A percentile compares a stretch with the other conserved stretches of the same genome.
Conservation (phyloP, 2,113 vertebrate species). For the Piaya cayana region DNA sequence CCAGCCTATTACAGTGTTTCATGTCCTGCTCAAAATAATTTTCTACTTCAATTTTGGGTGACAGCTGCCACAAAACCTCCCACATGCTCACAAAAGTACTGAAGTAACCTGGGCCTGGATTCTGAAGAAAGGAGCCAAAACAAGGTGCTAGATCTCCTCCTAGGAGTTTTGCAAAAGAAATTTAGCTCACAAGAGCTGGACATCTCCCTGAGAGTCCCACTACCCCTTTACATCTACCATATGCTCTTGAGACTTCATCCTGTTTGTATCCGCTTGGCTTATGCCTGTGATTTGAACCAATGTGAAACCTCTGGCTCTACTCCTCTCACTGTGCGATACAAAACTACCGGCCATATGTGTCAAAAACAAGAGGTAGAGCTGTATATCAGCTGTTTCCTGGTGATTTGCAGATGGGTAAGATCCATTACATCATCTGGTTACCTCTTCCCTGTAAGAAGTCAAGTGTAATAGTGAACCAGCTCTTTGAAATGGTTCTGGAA, state of each 20-base stretch:
- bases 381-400: not conserved
- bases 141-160: not conserved
- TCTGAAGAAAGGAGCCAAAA: not conserved
- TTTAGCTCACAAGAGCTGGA: not conserved
- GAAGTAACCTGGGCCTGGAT: not conserved
- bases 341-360: not conserved
- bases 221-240: not conserved
- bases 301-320: not conserved
- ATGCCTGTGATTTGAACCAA: not conserved
- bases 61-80: not conserved
- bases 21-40: not conserved
- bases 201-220: not conserved
- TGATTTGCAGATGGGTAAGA: not conserved
- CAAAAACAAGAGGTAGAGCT: not conserved
- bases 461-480: not conserved
- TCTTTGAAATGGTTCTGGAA: not conserved
- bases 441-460: not conserved
- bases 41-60: not conserved
- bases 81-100: not conserved
- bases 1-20: not conserved
- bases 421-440: not conserved
- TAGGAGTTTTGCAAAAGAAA: not conserved
- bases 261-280: not conserved
- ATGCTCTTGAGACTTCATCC: not conserved
- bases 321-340: not conserved